Base-by-base conservation (phyloP, 2,797 vertebrate species). In the Sibirionetta formosa region DNA sequence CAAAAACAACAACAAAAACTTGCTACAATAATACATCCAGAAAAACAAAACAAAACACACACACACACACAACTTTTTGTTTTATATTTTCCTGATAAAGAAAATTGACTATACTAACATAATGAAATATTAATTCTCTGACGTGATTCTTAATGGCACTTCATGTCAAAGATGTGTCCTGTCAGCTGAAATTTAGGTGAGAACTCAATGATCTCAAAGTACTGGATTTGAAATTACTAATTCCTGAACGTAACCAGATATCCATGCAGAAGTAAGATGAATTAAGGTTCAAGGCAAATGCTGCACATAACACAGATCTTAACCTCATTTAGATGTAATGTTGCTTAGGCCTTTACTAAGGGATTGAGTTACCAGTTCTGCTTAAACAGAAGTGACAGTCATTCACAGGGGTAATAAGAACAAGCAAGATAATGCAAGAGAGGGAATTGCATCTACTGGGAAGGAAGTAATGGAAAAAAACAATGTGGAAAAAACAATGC, bases 341-440 rank as follows among this genome's bases (percentile, higher is more conserved):
- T 29, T 96, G 63, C 86, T 94, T 82, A 94, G 95, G 51, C 12
- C 50, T 88, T 61, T 88, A 92, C 89, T 90, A 94, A 88, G 23
- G 64, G 78, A 91, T 73, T 93, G 70, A 90, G 63, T 94, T 94
- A 96, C 87, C 0, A 1, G 19, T 88, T 90, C 82, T 84, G 82
- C 82, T 92, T 91, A 94, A 96, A 79, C 31, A 60, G 68, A 96
- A 94, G 75, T 84, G 95, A 91, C 85, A 90, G 82, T 87, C 92
- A 84, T 94, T 88, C 88, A 85, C 71, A 90, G 76, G 75, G 72
- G 86, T 91, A 96, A 94, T 96, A 90, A 93, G 93, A 94, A 90
- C 75, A 88, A 93, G 77, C 44, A 73, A 87, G 94, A 95, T 82
- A 94, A 97, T 89, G 71, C 51, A 92, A 94, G 90, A 91, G 84